Evolutionary conservation across 2,888 invertebrate species (phyloP).

Genomic region (Ctenicera cuprea): DNA sequence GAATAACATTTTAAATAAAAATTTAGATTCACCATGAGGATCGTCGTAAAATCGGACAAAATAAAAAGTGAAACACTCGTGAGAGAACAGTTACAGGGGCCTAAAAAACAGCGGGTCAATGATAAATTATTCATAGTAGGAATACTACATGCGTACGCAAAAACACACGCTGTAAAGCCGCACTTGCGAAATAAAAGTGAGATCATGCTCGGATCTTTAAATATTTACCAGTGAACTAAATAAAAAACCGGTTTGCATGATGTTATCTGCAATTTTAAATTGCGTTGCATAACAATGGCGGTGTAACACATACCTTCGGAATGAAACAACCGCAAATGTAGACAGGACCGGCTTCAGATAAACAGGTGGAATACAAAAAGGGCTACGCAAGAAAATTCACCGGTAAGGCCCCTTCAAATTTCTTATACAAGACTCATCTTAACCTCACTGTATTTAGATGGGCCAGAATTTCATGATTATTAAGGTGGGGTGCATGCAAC

Average conservation of each 20-base stretch:
- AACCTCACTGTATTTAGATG: too few species aligned
- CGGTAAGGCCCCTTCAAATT: too few species aligned
- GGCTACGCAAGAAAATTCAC: too few species aligned
- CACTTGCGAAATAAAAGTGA: slow-evolving; percentile 50
- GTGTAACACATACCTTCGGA: slow-evolving; percentile 26
- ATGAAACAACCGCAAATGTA: slow-evolving; percentile 3
- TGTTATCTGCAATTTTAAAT: slow-evolving; percentile 46
- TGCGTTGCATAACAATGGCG: slow-evolving; percentile 33
- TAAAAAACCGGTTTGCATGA: slow-evolving; percentile 46
- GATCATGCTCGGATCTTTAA: slow-evolving; percentile 42
- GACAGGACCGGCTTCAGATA: slow-evolving; percentile 21
- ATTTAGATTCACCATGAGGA: slow-evolving; percentile 3
- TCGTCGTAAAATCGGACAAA: slow-evolving; percentile 10
- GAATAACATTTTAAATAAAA: background rate
- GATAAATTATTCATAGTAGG: slow-evolving; percentile 21
- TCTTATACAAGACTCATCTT: too few species aligned
- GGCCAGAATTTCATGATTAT: too few species aligned
- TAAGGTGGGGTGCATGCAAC: too few species aligned
- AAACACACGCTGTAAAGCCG: slow-evolving; percentile 23
- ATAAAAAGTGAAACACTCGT: slow-evolving; percentile 20
- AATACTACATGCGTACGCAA: slow-evolving; percentile 32
- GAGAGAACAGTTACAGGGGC: slow-evolving; percentile 12
- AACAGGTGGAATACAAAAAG: background rate
- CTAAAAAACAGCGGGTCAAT: slow-evolving; percentile 9
- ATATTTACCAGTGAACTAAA: slow-evolving; percentile 45